Evolutionary conservation across 2,113 vertebrate species (phyloP).

Genomic region (Microtus pennsylvanicus): DNA sequence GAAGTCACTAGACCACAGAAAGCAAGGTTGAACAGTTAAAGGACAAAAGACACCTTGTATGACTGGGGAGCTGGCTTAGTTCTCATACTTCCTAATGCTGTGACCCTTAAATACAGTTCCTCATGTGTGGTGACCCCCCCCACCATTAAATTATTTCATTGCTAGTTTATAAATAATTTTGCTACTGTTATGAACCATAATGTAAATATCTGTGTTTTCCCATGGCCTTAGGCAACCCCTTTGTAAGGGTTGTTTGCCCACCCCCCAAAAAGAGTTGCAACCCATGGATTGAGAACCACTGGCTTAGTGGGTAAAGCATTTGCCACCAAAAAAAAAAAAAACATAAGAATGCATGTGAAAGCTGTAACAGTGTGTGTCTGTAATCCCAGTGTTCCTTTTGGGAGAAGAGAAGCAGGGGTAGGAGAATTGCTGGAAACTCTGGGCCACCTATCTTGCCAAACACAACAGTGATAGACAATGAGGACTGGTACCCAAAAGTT

Average conservation of each 20-base stretch:
- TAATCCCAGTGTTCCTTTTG: neutral
- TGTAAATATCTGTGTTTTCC: neutral
- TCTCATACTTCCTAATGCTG: neutral
- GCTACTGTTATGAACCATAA: neutral
- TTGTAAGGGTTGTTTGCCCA: neutral
- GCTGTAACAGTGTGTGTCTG: too few species aligned
- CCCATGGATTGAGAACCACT: neutral
- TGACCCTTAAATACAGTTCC: too few species aligned
- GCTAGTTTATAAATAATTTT: neutral
- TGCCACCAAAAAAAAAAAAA: neutral
- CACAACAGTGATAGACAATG: neutral
- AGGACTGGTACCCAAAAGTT: neutral
- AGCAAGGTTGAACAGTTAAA: neutral
- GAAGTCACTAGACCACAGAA: slow-evolving; percentile 16
- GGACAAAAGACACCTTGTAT: slow-evolving; percentile 15
- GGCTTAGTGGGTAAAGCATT: neutral
- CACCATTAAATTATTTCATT: neutral
- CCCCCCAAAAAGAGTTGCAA: neutral
- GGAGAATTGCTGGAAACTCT: neutral
- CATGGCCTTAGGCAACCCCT: neutral
- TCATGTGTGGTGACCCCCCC: neutral
- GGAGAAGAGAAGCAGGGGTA: too few species aligned
- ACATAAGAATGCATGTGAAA: too few species aligned
- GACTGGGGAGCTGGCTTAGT: neutral
- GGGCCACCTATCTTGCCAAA: neutral